Evolutionary conservation across 1,140 invertebrate species (phyloP).

Genomic region (Zaprionus africanus): DNA sequence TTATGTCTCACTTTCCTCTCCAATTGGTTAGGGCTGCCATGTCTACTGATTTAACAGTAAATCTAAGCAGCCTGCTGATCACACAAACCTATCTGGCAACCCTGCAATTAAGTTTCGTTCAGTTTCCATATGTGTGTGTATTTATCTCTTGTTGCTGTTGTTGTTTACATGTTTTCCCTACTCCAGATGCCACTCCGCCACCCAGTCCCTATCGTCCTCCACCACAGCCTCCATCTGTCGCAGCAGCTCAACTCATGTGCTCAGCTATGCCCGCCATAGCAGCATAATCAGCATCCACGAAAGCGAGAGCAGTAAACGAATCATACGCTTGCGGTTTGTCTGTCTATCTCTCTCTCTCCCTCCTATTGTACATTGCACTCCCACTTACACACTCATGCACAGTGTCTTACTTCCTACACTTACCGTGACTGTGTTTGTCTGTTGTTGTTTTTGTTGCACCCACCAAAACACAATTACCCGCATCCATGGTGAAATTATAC

Average conservation of each 20-base stretch:
- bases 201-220: constrained; percentile 41
- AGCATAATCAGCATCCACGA: constrained; percentile 71
- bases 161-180: constrained; percentile 27
- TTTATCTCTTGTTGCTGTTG: constrained; percentile 26
- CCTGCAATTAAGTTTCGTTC: background rate
- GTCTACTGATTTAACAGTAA: no score
- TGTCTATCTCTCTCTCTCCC: constrained; percentile 6
- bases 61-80: no score
- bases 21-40: background rate
- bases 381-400: constrained; percentile 9
- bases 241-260: constrained; percentile 70
- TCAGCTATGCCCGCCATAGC: constrained; percentile 73
- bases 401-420: background rate
- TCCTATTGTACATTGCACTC: constrained; percentile 2
- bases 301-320: constrained; percentile 59
- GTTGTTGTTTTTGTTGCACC: constrained; percentile 56
- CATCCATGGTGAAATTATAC: constrained; percentile 30
- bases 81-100: no score
- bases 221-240: constrained; percentile 31
- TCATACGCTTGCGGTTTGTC: constrained; percentile 74
- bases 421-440: constrained; percentile 22
- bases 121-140: constrained; percentile 1
- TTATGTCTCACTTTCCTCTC: constrained; percentile 17
- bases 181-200: constrained; percentile 66
- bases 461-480: constrained; percentile 72